Evolutionary conservation across 2,113 vertebrate species (phyloP), one percentile per base, ranked within the genome.

Genomic region (Vulpes lagopus): DNA sequence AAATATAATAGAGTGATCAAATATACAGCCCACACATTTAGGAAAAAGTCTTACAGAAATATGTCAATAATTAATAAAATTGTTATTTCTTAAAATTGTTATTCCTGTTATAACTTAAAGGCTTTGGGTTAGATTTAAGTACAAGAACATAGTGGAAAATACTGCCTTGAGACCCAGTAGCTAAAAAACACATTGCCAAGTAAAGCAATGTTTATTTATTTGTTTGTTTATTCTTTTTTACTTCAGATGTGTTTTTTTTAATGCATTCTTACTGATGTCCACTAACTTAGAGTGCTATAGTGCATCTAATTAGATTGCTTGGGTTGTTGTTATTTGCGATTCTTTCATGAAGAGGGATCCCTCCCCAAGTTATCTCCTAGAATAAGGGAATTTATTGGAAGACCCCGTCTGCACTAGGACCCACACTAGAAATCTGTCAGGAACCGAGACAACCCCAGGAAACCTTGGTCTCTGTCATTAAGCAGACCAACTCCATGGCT

Each of bases 1-100:
- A 94, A 87, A 87, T 80, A 76, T 23, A 35, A 83, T 38, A 83
- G 19, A 16, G 14, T 92, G 57, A 90, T 64, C 43, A 79, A 95
- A 76, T 53, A 71, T 15, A 67, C 3, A 88, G 55, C 2, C 12
- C 53, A 85, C 30, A 49, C 20, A 51, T 25, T 84, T 95, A 89
- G 57, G n/a, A 71, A 53, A 35, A 84, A 49, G 9, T 76, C 19
- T 95, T 51, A 82, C 1, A 92, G 38, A 82, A 69, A 8, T 49
- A 78, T 89, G 9, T 38, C 51, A 79, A 59, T 71, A 89, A 80
- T 71, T 65, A 91, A 51, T 62, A 51, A 49, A 71, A 87, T 38
- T 27, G 2, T 92, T 74, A 91, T n/a, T 92, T 43, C 43, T 43
- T 62, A 51, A 49, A 71, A 87, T 38, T 27, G 2, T 92, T 69